Conservation (phyloP, 2,797 vertebrate genomes). For the Acanthis flammea region DNA sequence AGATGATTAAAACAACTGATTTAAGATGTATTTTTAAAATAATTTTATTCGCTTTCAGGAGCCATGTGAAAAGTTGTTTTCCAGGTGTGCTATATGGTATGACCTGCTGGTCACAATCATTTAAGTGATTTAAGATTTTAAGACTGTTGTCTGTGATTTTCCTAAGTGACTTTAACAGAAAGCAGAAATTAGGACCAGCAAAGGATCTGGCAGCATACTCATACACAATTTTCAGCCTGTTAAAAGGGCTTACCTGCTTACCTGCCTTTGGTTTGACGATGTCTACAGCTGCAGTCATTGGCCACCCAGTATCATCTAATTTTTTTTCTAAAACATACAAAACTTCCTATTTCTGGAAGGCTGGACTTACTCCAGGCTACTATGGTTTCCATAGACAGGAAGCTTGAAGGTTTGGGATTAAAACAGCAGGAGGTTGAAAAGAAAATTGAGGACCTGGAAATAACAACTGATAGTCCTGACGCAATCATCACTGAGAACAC, state of each 20-base stretch:
- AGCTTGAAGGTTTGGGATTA: slow-evolving; percentile 50
- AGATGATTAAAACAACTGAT: not conserved
- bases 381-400: slow-evolving; percentile 59
- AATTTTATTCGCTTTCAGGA: not conserved
- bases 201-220: not conserved
- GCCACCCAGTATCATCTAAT: not conserved
- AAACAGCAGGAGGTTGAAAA: slow-evolving; percentile 47
- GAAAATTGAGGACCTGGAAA: slow-evolving; percentile 61
- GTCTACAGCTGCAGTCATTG: not conserved
- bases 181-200: not conserved
- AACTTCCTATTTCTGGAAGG: slow-evolving; percentile 18
- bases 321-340: slow-evolving; percentile 10
- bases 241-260: not conserved
- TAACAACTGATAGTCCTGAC: slow-evolving; percentile 40
- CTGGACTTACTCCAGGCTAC: slow-evolving; percentile 35
- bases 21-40: not conserved
- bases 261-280: not conserved
- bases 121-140: not conserved
- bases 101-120: not conserved
- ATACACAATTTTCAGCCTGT: not conserved
- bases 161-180: not conserved
- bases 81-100: not conserved
- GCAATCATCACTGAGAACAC: slow-evolving; percentile 8
- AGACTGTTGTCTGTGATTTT: not conserved
- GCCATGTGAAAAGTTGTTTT: not conserved